A percentile compares a stretch with the other conserved stretches of the same genome.
Conservation (phyloP, 1,140 invertebrate species). For the Camponotus vicinus region DNA sequence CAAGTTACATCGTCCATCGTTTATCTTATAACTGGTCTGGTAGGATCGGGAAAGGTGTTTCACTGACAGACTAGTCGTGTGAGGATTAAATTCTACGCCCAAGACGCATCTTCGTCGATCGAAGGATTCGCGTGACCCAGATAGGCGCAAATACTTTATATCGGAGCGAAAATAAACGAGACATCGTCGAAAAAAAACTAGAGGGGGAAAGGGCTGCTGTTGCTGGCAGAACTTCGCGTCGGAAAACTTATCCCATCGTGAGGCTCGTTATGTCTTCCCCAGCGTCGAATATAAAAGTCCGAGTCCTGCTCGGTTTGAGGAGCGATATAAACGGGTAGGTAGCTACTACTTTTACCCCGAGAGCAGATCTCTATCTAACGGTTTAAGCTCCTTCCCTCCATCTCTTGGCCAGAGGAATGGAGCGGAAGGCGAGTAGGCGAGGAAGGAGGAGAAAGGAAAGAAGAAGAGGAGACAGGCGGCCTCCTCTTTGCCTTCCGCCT, state of each 20-base stretch:
- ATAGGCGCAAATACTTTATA: slow-evolving; percentile 67
- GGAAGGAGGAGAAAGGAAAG: slow-evolving; percentile 12
- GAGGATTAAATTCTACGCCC: slow-evolving; percentile 51
- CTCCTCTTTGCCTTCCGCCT: slow-evolving; percentile 29
- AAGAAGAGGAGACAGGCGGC: slow-evolving; percentile 36
- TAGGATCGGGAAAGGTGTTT: slow-evolving; percentile 6
- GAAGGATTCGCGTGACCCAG: slow-evolving; percentile 66
- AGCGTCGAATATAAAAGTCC: slow-evolving; percentile 82
- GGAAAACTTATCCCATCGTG: slow-evolving; percentile 86
- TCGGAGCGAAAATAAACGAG: slow-evolving; percentile 56
- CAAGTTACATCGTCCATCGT: slow-evolving; percentile 1
- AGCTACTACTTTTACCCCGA: slow-evolving; percentile 85
- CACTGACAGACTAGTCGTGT: slow-evolving; percentile 20
- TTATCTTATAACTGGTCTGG: slow-evolving; percentile 48
- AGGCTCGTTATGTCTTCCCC: slow-evolving; percentile 83
- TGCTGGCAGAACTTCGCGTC: slow-evolving; percentile 72
- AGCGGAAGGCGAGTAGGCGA: slow-evolving; percentile 49
- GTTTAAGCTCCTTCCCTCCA: slow-evolving; percentile 84
- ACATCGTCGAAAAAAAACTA: slow-evolving; percentile 36
- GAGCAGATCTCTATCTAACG: slow-evolving; percentile 86
- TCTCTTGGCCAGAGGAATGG: slow-evolving; percentile 61
- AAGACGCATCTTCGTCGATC: slow-evolving; percentile 56
- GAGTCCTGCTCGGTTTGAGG: slow-evolving; percentile 75
- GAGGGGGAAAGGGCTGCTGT: slow-evolving; percentile 37
- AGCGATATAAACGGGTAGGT: slow-evolving; percentile 84